Base-by-base conservation (phyloP, 2,888 invertebrate species). In the Nipponacmea schrenckii region DNA sequence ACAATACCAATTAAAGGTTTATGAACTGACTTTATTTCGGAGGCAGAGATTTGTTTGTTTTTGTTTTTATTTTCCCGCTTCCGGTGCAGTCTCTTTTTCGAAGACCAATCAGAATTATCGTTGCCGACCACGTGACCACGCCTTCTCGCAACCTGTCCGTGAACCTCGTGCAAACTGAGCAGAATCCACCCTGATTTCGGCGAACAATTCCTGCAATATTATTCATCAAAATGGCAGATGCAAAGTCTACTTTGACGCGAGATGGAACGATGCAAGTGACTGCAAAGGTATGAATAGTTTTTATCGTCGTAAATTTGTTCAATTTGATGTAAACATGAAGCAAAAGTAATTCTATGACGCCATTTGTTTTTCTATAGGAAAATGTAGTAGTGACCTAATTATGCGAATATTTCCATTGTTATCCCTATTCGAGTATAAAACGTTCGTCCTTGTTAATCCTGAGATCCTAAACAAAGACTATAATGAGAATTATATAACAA, bases 201-300 rank as follows among this genome's bases (percentile, higher is more conserved):
- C 71, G 27, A 67, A 71, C 64, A 79, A 72, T 81, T 77, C 69
- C 72, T 73, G 70, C 67, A 70, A 74, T 81, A 77, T 69, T 75
- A 79, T 26, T 65, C 46, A 62, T 74, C 71, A 81, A 80, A 78
- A 85, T 85, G 85, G 80, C 83, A 48, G 82, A 81, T 75, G 78
- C 82, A 69, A 85, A 85, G 71, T 67, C 84, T 44, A 78, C 72
- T 67, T 76, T 85, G 69, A 74, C 81, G 46, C 80, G 84, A 66
- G 84, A 83, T 81, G 83, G 84, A 69, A 85, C 84, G 62, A 84
- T 85, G 84, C 83, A 84, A 79, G 85, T 83, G 74, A 85, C 84
- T 80, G 85, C 85, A 66, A 84, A 85, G 84, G 82, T 83, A 76
- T 45, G 82, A 62, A 69, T 62, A 64, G 69, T 64, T 75, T 70